These are phyloP conservation scores for Morpho helenor DNA, from an alignment of 2,888 invertebrate species.

Conservation along the genomic window DNA sequence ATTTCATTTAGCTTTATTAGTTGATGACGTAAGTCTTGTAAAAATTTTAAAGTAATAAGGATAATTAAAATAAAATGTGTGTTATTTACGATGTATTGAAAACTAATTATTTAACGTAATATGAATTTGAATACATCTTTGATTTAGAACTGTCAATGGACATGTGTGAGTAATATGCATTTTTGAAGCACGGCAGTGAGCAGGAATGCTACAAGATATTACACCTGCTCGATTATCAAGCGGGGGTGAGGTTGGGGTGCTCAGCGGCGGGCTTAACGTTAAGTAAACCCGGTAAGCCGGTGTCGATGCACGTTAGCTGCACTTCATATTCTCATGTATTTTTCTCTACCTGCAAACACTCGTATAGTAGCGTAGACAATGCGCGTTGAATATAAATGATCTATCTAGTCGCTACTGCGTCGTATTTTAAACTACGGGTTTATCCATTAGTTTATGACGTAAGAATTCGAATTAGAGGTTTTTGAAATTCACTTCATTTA, in stretches of 20 bases:
- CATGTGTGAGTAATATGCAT: neutral
- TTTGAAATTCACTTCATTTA: neutral
- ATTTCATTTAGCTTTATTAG: no score
- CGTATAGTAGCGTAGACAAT: constrained; percentile 16
- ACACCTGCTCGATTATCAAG: constrained; percentile 12
- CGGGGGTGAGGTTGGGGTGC: constrained; percentile 17
- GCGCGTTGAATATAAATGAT: constrained; percentile 26
- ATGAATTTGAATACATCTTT: no score
- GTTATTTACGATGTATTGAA: no score
- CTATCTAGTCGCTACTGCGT: constrained; percentile 15
- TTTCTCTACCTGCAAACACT: constrained; percentile 20
- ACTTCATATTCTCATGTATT: constrained; percentile 17
- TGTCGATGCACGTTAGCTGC: constrained; percentile 22
- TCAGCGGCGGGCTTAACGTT: constrained; percentile 12
- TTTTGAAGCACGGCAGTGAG: neutral
- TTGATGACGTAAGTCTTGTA: no score
- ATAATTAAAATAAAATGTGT: no score
- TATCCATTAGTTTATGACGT: constrained; percentile 7
- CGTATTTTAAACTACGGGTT: constrained; percentile 17
- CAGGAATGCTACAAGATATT: constrained; percentile 3
- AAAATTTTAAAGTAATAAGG: no score
- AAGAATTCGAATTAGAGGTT: constrained; percentile 1
- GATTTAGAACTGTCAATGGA: no score
- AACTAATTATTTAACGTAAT: no score
- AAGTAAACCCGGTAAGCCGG: constrained; percentile 19